A percentile compares a stretch with the other conserved stretches of the same genome.
Evolutionary conservation across 2,888 invertebrate genomes (phyloP).

Genomic region (Agrochola macilenta): DNA sequence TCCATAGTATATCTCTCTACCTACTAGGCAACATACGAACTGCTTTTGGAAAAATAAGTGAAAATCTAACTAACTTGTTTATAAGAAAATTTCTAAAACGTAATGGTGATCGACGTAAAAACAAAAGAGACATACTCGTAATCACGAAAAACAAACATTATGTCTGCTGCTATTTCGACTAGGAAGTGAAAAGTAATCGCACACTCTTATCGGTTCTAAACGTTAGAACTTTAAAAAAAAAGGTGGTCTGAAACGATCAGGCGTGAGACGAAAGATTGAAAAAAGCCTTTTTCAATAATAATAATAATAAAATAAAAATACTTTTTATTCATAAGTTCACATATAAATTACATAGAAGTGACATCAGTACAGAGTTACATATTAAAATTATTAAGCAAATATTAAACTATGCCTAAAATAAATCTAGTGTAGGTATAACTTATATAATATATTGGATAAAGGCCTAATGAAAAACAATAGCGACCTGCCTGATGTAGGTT

Average conservation of each 20-base stretch:
- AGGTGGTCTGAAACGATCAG: not conserved
- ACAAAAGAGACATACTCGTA: not conserved
- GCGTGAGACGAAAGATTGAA: not conserved
- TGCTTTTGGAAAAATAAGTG: not conserved
- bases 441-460: too few species aligned
- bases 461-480: too few species aligned
- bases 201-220: not conserved
- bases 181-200: conserved; percentile 13
- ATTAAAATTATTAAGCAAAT: too few species aligned
- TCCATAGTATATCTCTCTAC: not conserved
- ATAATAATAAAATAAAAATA: too few species aligned
- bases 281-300: not conserved
- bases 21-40: not conserved
- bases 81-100: conserved; percentile 3
- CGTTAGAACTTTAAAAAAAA: not conserved
- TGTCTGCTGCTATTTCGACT: not conserved
- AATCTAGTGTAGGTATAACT: too few species aligned
- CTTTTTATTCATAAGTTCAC: too few species aligned
- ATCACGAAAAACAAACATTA: not conserved
- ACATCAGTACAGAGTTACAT: too few species aligned
- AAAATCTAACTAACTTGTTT: not conserved
- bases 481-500: too few species aligned
- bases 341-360: too few species aligned
- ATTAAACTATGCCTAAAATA: too few species aligned
- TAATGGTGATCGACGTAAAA: not conserved